Evolutionary conservation across 2,113 vertebrate genomes (phyloP).

Genomic region (Saccopteryx bilineata): DNA sequence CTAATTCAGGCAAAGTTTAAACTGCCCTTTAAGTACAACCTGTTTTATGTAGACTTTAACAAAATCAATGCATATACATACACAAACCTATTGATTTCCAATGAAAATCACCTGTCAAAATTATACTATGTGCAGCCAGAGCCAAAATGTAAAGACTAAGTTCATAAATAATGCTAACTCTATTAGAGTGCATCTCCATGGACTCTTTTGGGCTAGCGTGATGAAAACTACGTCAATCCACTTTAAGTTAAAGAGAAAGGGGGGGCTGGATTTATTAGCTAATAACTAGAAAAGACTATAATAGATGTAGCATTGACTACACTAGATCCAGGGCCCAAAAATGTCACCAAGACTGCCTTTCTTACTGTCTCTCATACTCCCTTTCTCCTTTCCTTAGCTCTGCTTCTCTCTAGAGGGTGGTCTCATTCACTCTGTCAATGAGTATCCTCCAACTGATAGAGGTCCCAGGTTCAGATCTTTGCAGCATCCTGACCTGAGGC

Average conservation of each 20-base stretch:
- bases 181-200: neutral
- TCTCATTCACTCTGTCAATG: neutral
- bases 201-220: neutral
- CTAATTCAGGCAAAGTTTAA: slow-evolving; percentile 24
- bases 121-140: neutral
- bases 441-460: neutral
- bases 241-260: neutral
- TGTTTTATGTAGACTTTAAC: neutral
- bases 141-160: neutral
- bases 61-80: neutral
- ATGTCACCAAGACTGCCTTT: neutral
- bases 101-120: slow-evolving; percentile 20
- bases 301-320: neutral
- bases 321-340: neutral
- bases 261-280: neutral
- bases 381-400: neutral
- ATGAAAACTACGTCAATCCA: slow-evolving; percentile 15
- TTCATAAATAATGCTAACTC: slow-evolving; percentile 20
- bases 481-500: neutral
- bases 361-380: neutral
- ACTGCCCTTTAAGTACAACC: neutral
- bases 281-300: neutral
- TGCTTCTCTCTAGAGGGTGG: neutral
- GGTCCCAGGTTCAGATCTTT: neutral
- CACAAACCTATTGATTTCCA: neutral